Evolutionary conservation across 2,888 invertebrate genomes (phyloP).

Genomic region (Clostera curtula): DNA sequence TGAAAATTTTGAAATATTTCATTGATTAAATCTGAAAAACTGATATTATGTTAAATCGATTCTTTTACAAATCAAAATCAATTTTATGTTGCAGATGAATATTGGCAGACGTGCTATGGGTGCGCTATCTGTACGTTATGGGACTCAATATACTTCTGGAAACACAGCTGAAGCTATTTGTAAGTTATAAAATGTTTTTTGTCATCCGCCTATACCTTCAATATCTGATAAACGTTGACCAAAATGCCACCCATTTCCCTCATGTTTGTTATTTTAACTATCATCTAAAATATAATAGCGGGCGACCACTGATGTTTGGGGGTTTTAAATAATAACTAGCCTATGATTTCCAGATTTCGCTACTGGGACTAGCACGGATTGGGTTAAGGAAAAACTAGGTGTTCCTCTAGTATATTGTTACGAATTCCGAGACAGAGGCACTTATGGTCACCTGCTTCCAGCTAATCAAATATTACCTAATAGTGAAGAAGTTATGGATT

Average conservation of each 20-base stretch:
- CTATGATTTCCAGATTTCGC: slow-evolving; percentile 75
- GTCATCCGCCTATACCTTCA: background rate
- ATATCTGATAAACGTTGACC: too few species aligned
- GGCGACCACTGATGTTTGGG: too few species aligned
- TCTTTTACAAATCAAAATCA: background rate
- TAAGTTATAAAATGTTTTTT: slow-evolving; percentile 33
- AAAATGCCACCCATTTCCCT: too few species aligned
- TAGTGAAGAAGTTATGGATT: slow-evolving; percentile 74
- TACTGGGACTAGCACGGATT: slow-evolving; percentile 82
- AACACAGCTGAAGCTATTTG: slow-evolving; percentile 74
- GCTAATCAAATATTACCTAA: slow-evolving; percentile 78
- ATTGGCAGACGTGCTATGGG: slow-evolving; percentile 67
- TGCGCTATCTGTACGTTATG: slow-evolving; percentile 60
- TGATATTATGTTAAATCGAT: background rate
- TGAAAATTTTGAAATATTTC: too few species aligned
- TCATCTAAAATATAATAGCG: too few species aligned
- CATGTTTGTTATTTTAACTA: too few species aligned
- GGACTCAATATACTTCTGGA: slow-evolving; percentile 66
- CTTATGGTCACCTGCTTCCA: slow-evolving; percentile 81
- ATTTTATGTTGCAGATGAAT: slow-evolving; percentile 33
- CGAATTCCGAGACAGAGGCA: slow-evolving; percentile 81
- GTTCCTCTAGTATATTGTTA: slow-evolving; percentile 80
- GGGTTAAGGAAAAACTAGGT: slow-evolving; percentile 79
- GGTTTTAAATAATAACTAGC: too few species aligned
- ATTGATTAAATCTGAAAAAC: too few species aligned